Base-by-base conservation (phyloP, 1,140 invertebrate genomes). In the Bombus waltoni region DNA sequence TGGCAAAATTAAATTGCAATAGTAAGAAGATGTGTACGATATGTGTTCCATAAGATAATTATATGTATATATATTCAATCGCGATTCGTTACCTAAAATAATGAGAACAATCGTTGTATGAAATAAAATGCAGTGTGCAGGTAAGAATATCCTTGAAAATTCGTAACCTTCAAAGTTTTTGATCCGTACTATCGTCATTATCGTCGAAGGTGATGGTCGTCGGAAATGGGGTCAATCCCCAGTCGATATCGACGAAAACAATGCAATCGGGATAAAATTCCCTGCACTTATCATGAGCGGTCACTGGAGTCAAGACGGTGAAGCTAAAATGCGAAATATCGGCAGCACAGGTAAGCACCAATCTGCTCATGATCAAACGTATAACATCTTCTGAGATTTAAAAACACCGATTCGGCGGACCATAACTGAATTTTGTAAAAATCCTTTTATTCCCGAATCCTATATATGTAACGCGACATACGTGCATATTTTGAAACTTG, bases 251-350 rank as follows among this genome's bases (percentile, higher is more conserved):
- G 76, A 72, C n/a, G 84, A 86, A 5, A 73, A 59, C 28, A 66
- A 77, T 1, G 77, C 78, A 2, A 32, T 87, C 18, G 32, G 38
- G 38, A 70, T 82, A 44, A 65, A 68, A 8, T 87, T 82, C 47
- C 85, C 87, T n/a, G 80, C 87, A 0, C 76, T 88, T 18, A 47
- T 81, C 4, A 88, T 88, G 87, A 88, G 84, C 13, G 87, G 87
- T 4, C 87, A 88, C 28, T 88, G 87, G 87, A 88, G 38, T n/a
- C 62, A 73, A 18, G 79, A 87, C 35, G 85, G 85, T 4, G 35
- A 78, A 9, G 81, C 76, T 0, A 87, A 80, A 68, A 66, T 88
- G 53, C 68, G 44, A 25, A 88, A 88, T 44, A 88, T 66, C 3
- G 87, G 87, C 28, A 84, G 0, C 1, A 87, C 85, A 3, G 87